Conservation (phyloP, 2,888 invertebrate genomes). For the Gandaritis pyraliata region DNA sequence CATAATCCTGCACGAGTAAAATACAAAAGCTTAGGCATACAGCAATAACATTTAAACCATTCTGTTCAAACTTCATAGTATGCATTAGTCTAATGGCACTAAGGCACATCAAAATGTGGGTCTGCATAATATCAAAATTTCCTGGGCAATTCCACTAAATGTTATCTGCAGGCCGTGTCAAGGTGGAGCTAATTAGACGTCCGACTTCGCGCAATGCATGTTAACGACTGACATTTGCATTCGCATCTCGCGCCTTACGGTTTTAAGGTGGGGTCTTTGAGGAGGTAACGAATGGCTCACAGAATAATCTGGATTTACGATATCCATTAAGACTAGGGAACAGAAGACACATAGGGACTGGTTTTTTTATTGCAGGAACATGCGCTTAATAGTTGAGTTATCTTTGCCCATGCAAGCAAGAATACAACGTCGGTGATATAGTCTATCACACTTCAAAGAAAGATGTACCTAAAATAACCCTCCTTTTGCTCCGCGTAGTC, state of each 20-base stretch:
- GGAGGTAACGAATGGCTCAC: neutral
- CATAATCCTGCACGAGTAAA: neutral
- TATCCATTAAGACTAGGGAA: too few relatives aligned
- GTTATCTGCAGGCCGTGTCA: conserved; percentile 66
- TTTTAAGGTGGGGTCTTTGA: conserved; percentile 42
- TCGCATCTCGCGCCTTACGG: conserved; percentile 52
- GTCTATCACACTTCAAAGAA: too few relatives aligned
- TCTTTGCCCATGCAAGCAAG: too few relatives aligned
- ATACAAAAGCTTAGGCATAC: neutral
- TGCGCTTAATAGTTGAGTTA: too few relatives aligned
- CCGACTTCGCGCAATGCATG: conserved; percentile 80
- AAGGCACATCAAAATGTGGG: conserved; percentile 23
- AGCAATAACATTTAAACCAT: conserved; percentile 13
- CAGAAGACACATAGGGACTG: too few relatives aligned
- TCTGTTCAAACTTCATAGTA: conserved; percentile 23
- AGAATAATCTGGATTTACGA: too few relatives aligned
- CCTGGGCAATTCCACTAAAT: conserved; percentile 59
- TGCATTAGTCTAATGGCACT: conserved; percentile 29
- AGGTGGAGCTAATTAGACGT: conserved; percentile 79
- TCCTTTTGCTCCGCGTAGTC: too few relatives aligned
- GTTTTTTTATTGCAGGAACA: too few relatives aligned
- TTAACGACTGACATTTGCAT: conserved; percentile 83
- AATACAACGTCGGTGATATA: too few relatives aligned
- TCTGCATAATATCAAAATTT: conserved; percentile 52
- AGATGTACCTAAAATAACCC: too few relatives aligned